Evolutionary conservation across 2,113 vertebrate species (phyloP).

Genomic region (Labeo catla): DNA sequence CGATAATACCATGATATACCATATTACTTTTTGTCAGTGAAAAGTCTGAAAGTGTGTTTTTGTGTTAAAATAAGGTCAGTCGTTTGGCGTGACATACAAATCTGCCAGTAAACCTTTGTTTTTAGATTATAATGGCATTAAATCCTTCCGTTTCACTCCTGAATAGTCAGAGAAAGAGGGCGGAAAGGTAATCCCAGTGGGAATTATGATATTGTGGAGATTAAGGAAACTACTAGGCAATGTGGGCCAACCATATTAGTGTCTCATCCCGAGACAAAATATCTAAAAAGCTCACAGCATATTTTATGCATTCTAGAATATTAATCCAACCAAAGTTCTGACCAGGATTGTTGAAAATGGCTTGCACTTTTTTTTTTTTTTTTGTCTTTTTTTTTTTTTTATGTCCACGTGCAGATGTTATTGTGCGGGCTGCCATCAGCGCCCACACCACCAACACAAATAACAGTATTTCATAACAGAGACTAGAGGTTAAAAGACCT

Average conservation of each 20-base stretch:
- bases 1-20: not conserved
- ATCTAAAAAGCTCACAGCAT: not conserved
- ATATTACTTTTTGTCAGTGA: not conserved
- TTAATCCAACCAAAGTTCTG: not conserved
- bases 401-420: slow-evolving; percentile 31
- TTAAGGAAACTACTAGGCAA: slow-evolving; percentile 30
- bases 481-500: slow-evolving; percentile 37
- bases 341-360: not conserved
- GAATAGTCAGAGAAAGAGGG: not conserved
- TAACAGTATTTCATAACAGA: slow-evolving; percentile 27
- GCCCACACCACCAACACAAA: slow-evolving; percentile 12
- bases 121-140: slow-evolving; percentile 29
- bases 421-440: not conserved
- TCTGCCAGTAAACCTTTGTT: not conserved
- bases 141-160: not conserved
- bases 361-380: not conserved
- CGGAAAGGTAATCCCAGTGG: slow-evolving; percentile 6
- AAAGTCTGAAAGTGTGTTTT: not conserved
- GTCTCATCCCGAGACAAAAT: not conserved
- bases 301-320: not conserved
- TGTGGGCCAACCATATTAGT: not conserved
- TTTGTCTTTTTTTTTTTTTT: not conserved
- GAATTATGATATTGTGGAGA: slow-evolving; percentile 21
- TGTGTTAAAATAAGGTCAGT: slow-evolving; percentile 20
- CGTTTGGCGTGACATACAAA: not conserved